A percentile compares a stretch with the other conserved stretches of the same genome.
Evolutionary conservation across 2,888 invertebrate species (phyloP).

Genomic region (Hololepta plana): DNA sequence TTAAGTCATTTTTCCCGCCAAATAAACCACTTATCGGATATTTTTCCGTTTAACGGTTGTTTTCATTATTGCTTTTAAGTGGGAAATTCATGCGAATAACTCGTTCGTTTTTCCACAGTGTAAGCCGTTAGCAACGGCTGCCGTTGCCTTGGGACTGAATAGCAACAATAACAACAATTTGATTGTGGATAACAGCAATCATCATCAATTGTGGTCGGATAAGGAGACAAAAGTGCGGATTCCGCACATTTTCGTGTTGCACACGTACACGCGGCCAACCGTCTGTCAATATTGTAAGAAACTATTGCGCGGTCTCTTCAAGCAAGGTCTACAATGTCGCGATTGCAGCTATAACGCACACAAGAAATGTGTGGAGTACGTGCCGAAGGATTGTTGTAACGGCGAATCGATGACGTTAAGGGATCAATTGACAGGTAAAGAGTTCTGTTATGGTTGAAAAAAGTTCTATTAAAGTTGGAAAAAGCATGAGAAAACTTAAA

Average conservation of each 20-base stretch:
- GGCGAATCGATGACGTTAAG: slow-evolving; percentile 58
- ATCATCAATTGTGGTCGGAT: slow-evolving; percentile 3
- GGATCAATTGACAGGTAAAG: slow-evolving; percentile 26
- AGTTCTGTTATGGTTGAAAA: slow-evolving; percentile 1
- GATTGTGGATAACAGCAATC: slow-evolving; percentile 3
- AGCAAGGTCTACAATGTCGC: slow-evolving; percentile 92
- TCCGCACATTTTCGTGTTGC: slow-evolving; percentile 93
- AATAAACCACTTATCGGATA: too few species aligned
- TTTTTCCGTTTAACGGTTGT: too few species aligned
- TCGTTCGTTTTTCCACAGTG: too few species aligned
- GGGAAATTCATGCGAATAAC: too few species aligned
- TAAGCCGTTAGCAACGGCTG: too few species aligned
- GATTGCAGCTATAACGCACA: slow-evolving; percentile 96
- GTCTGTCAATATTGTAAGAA: slow-evolving; percentile 94
- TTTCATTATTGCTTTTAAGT: too few species aligned
- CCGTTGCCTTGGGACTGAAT: too few species aligned
- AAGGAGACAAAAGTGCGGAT: slow-evolving; percentile 33
- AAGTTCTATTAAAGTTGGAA: background rate
- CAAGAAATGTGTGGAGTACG: slow-evolving; percentile 79
- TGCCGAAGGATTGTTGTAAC: slow-evolving; percentile 76
- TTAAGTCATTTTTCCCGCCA: too few species aligned
- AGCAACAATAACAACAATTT: too few species aligned
- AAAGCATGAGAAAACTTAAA: too few species aligned
- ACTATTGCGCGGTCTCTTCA: slow-evolving; percentile 84
- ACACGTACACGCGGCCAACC: slow-evolving; percentile 92